Evolutionary conservation across 2,888 invertebrate genomes (phyloP).

Genomic region (Agrochola lychnidis): DNA sequence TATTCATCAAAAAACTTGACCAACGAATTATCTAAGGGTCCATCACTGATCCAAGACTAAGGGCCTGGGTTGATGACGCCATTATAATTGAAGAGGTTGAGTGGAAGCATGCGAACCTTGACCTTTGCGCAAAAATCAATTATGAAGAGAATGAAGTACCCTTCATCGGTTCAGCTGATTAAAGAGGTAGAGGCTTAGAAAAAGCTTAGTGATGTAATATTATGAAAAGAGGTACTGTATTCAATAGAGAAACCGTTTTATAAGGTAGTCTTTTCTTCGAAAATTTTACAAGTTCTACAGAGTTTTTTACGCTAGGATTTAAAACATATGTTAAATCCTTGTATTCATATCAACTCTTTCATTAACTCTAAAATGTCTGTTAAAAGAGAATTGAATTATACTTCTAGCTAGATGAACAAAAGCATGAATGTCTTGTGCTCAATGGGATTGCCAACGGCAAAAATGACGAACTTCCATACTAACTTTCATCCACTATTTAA

Average conservation of each 20-base stretch:
- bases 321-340: background rate
- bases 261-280: background rate
- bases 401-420: background rate
- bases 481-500: background rate
- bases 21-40: background rate
- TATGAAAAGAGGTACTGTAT: slow-evolving; percentile 25
- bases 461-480: too few relatives aligned
- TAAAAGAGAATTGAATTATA: background rate
- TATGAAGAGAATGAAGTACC: slow-evolving; percentile 43
- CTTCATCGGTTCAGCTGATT: slow-evolving; percentile 42
- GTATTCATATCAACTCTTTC: background rate
- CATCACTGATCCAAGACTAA: slow-evolving; percentile 10
- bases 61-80: slow-evolving; percentile 20
- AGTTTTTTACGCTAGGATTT: background rate
- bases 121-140: slow-evolving; percentile 30
- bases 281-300: background rate
- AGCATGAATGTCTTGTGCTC: too few relatives aligned
- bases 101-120: slow-evolving; percentile 40
- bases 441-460: background rate
- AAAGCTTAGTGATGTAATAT: slow-evolving; percentile 18
- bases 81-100: slow-evolving; percentile 15
- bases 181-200: slow-evolving; percentile 24
- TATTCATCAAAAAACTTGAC: slow-evolving; percentile 17
- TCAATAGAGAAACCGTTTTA: background rate
- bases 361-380: background rate